A percentile compares a stretch with the other conserved stretches of the same genome.
These are phyloP conservation scores for Pelusios castaneus DNA, from an alignment of 2,113 vertebrate species.

Conservation along the genomic window DNA sequence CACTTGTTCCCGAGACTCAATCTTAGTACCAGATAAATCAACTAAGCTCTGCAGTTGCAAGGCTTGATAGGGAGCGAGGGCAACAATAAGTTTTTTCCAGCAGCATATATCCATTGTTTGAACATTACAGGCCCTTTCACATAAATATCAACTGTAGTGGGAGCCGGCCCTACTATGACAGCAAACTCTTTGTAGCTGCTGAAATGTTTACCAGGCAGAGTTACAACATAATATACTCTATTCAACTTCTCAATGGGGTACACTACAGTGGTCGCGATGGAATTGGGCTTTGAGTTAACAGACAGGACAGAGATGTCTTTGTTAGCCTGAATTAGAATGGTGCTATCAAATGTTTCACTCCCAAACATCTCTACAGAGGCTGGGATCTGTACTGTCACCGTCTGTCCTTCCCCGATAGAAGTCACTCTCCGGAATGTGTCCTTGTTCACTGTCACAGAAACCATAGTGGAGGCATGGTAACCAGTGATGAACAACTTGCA, in stretches of 20 bases:
- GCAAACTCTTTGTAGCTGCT: slow-evolving; percentile 69
- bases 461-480: slow-evolving; percentile 55
- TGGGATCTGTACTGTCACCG: slow-evolving; percentile 57
- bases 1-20: slow-evolving; percentile 67
- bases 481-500: slow-evolving; percentile 69
- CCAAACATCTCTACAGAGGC: slow-evolving; percentile 52
- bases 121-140: slow-evolving; percentile 10
- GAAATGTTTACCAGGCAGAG: background rate
- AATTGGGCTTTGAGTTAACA: slow-evolving; percentile 26
- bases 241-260: slow-evolving; percentile 70
- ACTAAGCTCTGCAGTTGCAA: slow-evolving; percentile 65
- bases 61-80: slow-evolving; percentile 74
- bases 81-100: slow-evolving; percentile 32
- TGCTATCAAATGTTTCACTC: slow-evolving; percentile 42
- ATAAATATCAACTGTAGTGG: slow-evolving; percentile 68
- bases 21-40: slow-evolving; percentile 71
- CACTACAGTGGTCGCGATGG: background rate
- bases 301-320: slow-evolving; percentile 72
- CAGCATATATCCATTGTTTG: background rate
- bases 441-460: slow-evolving; percentile 65
- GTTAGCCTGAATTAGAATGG: slow-evolving; percentile 71
- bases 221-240: slow-evolving; percentile 73
- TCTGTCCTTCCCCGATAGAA: slow-evolving; percentile 50
- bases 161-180: slow-evolving; percentile 70
- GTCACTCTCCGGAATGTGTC: slow-evolving; percentile 55